phyloP scores from a whole-genome alignment of 2,797 vertebrate species.

The Scomberomorus guttatus region DNA sequence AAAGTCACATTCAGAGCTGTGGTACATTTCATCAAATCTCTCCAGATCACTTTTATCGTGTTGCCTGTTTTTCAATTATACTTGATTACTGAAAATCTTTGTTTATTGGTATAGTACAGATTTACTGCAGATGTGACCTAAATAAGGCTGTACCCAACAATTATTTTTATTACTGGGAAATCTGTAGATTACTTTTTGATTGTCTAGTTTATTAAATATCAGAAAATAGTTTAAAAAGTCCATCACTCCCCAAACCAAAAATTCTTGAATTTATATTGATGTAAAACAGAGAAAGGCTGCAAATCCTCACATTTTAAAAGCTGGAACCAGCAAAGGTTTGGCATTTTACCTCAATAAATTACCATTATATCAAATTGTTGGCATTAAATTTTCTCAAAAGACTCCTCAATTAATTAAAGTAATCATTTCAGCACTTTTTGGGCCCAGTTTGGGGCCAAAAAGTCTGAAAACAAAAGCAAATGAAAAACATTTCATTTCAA shows the following conservation, averaged over 20 bases:
- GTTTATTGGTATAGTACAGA: neutral
- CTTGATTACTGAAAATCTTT: neutral
- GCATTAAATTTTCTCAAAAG: no score
- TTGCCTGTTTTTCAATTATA: neutral
- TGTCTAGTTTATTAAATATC: no score
- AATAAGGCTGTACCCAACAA: neutral
- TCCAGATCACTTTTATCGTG: neutral
- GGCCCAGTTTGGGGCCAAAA: neutral
- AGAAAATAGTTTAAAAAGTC: no score
- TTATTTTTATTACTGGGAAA: neutral
- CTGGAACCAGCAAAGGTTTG: neutral
- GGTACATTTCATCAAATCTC: neutral
- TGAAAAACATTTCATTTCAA: neutral
- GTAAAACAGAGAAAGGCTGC: neutral
- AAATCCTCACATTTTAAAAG: neutral
- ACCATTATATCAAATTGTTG: neutral
- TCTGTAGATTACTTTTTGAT: neutral
- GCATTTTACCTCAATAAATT: neutral
- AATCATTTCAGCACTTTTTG: neutral
- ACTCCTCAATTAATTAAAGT: neutral
- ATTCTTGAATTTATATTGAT: no score
- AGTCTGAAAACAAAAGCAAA: neutral
- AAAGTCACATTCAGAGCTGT: conserved; percentile 1
- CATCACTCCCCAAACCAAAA: neutral
- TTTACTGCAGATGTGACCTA: neutral